Conservation (phyloP, 2,797 vertebrate genomes). For the Chelidonichthys spinosus region DNA sequence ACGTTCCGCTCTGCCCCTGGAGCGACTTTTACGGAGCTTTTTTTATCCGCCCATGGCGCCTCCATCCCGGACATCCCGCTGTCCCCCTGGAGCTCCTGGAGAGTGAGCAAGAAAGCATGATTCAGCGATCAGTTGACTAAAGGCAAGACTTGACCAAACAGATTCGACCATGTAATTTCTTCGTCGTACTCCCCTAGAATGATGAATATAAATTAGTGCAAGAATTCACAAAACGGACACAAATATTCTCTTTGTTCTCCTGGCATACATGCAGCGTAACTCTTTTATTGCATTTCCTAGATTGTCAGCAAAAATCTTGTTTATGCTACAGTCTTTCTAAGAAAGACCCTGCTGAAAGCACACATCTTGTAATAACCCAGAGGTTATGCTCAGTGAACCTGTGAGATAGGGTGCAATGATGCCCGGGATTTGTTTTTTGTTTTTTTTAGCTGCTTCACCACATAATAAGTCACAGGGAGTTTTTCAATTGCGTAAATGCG, state of each 20-base stretch:
- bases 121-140: too few species aligned
- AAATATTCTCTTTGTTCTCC: not conserved
- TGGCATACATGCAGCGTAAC: not conserved
- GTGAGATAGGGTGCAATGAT: not conserved
- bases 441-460: slow-evolving; percentile 13
- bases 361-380: slow-evolving; percentile 1
- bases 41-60: too few species aligned
- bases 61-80: too few species aligned
- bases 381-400: not conserved
- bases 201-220: too few species aligned
- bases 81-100: too few species aligned
- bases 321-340: not conserved
- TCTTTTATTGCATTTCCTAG: not conserved
- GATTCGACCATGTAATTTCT: too few species aligned
- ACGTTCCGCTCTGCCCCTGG: too few species aligned
- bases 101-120: too few species aligned
- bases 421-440: not conserved
- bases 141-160: too few species aligned
- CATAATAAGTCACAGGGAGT: not conserved
- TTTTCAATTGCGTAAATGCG: slow-evolving; percentile 12
- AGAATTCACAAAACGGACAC: not conserved
- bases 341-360: not conserved
- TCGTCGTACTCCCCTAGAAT: too few species aligned
- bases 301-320: not conserved
- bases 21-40: too few species aligned